Percentiles rank a stretch among this genome's conserved stretches.
phyloP scores from a whole-genome alignment of 2,113 vertebrate species.

The Podilymbus podiceps region DNA sequence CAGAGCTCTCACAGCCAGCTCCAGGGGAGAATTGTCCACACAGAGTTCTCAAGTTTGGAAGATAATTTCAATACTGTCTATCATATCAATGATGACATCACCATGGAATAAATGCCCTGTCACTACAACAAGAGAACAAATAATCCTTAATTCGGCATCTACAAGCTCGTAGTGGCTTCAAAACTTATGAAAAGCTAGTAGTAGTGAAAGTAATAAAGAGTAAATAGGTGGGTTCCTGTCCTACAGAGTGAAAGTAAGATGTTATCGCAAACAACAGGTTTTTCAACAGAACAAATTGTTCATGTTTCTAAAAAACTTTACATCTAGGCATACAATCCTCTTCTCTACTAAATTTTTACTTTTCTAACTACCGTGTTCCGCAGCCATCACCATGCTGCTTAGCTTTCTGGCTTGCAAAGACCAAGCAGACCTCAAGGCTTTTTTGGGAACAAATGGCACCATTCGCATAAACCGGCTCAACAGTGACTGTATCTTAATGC shows the following conservation, averaged over 20 bases:
- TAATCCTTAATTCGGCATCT: no score
- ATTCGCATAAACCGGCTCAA: constrained; percentile 63
- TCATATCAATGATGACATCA: no score
- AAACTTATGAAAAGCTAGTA: neutral
- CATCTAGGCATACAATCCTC: neutral
- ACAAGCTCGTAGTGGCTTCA: neutral
- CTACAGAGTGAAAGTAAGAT: neutral
- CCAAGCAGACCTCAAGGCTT: constrained; percentile 51
- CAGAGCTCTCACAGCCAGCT: no score
- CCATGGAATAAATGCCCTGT: no score
- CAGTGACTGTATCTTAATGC: constrained; percentile 32
- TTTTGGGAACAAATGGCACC: constrained; percentile 61
- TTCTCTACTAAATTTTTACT: neutral
- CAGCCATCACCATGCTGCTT: constrained; percentile 63
- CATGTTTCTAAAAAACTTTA: neutral
- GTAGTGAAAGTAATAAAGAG: neutral
- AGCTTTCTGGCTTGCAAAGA: constrained; percentile 59
- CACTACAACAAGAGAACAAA: no score
- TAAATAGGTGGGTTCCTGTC: neutral
- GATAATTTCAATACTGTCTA: no score
- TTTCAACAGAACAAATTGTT: neutral
- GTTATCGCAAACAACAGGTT: neutral
- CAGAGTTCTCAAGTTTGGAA: no score
- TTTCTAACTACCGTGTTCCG: constrained; percentile 66
- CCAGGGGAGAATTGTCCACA: no score